Conservation (phyloP, 2,113 vertebrate genomes). For the Catharus bicknelli region DNA sequence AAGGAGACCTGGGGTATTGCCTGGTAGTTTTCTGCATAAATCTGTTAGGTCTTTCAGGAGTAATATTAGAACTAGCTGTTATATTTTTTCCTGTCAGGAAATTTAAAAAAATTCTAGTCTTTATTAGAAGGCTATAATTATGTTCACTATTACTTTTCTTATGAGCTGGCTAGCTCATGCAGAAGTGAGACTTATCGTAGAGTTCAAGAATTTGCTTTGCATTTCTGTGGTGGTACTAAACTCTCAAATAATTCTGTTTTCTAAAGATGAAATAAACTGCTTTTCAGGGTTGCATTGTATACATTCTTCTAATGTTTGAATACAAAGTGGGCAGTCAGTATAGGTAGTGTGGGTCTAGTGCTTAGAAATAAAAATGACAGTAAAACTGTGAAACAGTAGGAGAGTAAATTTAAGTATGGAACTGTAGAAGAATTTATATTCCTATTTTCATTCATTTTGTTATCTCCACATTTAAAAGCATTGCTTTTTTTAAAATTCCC, state of each 20-base stretch:
- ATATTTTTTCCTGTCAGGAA: neutral
- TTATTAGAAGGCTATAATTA: neutral
- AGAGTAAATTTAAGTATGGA: neutral
- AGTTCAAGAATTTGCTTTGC: neutral
- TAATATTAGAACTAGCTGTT: neutral
- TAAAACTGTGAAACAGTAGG: neutral
- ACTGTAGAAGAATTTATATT: neutral
- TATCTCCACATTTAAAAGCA: neutral
- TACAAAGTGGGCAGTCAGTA: neutral
- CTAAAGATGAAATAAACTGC: neutral
- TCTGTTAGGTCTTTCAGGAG: neutral
- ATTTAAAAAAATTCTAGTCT: neutral
- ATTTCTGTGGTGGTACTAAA: neutral
- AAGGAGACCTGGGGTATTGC: neutral
- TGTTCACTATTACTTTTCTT: neutral
- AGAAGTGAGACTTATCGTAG: neutral
- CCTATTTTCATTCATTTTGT: neutral
- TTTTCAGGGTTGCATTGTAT: neutral
- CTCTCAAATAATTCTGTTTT: neutral
- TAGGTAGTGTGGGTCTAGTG: neutral
- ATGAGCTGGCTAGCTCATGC: neutral
- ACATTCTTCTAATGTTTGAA: neutral
- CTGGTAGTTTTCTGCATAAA: neutral
- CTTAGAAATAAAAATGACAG: neutral
- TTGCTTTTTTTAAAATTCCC: neutral